A percentile compares a stretch with the other conserved stretches of the same genome.
Evolutionary conservation across 2,113 vertebrate genomes (phyloP).

Genomic region (Corythornis madagascariensis): DNA sequence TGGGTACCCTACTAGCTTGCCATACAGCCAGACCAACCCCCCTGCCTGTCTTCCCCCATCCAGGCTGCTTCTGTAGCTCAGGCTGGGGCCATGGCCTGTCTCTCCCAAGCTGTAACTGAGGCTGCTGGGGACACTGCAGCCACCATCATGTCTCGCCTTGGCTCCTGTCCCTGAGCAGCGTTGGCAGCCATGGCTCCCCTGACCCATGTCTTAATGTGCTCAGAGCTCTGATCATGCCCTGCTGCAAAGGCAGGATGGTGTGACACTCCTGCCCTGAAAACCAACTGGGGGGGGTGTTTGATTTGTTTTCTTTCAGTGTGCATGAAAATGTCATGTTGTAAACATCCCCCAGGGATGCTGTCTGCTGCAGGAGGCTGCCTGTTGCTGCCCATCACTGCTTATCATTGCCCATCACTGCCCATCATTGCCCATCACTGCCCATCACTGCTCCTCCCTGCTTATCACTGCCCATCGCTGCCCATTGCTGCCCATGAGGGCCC

Average conservation of each 20-base stretch:
- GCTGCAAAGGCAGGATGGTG: neutral
- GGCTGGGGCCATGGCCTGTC: neutral
- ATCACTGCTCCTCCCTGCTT: no score
- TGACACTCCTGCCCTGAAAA: neutral
- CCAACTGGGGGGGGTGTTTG: neutral
- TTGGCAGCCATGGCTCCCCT: neutral
- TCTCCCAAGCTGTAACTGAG: neutral
- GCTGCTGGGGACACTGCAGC: neutral
- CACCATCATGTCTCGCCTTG: accelerated
- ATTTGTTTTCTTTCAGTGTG: neutral
- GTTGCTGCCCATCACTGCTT: neutral
- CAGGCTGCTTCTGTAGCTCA: neutral
- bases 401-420: neutral
- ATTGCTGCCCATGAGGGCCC: no score
- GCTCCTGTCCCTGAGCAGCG: accelerated
- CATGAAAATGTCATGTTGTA: slow-evolving; percentile 29
- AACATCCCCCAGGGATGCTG: neutral
- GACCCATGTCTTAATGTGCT: neutral
- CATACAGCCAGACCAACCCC: no score
- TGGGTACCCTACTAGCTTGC: neutral
- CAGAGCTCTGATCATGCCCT: neutral
- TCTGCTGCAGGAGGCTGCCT: neutral
- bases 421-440: no score
- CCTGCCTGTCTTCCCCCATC: neutral
- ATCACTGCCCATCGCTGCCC: no score